Conservation (phyloP, 2,113 vertebrate species). For the Microcebus griseorufus region DNA sequence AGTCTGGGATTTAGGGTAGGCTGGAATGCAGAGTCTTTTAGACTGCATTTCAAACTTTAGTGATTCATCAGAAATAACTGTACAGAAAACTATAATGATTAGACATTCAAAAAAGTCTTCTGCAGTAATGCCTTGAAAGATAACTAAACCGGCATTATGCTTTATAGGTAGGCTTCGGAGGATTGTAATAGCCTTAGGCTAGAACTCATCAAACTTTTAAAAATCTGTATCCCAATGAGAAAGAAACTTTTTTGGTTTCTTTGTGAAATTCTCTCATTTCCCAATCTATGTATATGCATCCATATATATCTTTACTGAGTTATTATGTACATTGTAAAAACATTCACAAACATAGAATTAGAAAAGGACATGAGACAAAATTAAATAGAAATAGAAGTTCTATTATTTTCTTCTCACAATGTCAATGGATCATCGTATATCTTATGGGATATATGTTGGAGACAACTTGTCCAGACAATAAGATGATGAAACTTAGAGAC, state of each 20-base stretch:
- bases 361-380: background rate
- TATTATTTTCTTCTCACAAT: background rate
- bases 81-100: background rate
- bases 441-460: background rate
- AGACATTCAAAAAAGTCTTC: background rate
- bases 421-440: background rate
- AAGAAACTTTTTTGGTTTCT: background rate
- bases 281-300: background rate
- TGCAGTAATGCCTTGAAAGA: background rate
- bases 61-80: background rate
- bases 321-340: background rate
- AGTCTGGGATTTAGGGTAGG: background rate
- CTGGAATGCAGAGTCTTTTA: background rate
- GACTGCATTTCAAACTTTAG: background rate
- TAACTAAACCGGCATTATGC: background rate
- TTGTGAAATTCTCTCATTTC: background rate
- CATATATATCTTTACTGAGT: background rate
- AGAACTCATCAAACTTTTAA: background rate
- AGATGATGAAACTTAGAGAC: background rate
- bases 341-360: background rate
- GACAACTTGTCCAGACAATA: background rate
- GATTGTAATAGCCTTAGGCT: background rate
- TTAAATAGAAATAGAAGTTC: background rate
- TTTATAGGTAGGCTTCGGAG: background rate
- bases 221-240: background rate